Evolutionary conservation across 2,888 invertebrate genomes (phyloP), one percentile per base, ranked within the genome.

Genomic region (Andrena hattorfiana): DNA sequence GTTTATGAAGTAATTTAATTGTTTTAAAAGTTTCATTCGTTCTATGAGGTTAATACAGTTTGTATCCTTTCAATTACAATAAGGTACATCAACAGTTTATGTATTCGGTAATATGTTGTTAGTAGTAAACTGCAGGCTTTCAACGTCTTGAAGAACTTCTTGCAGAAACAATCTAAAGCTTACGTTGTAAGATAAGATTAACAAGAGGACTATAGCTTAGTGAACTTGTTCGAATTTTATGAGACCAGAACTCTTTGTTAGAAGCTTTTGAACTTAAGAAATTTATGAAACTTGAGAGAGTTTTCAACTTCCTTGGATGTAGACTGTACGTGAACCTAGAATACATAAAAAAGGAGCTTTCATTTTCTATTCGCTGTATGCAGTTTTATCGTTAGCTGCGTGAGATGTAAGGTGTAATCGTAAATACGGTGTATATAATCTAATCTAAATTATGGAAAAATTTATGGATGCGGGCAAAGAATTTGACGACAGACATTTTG

Each of bases 201-300:
- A 32, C 16, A 48, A 32, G n/a, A 59, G 56, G 56, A 66, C 66
- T 66, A 66, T 32, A 66, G 32, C 56, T 51, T 35, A 32, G 28
- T 60, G 76, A 66, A 66, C 32, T 56, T 35, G 66, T 35, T 23
- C 30, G 30, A 72, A 64, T 64, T 72, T 64, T 30, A 32, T 28
- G 51, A n/a, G 10, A 13, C 8, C 23, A 8, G 23, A 59, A 66
- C 66, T 76, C n/a, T 48, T 20, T 42, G 42, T 56, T 48, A 49
- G 49, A 59, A 7, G 48, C 56, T 16, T 49, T 35, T n/a, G 64
- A 48, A 32, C 42, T 77, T 66, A 49, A 26, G n/a, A 59, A 77
- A 66, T 77, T 66, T 35, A 28, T 60, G 66, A 77, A 35, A 26
- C 59, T n/a, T 35, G 1, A 28, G 8, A 35, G 23, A 35, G 13